These are phyloP conservation scores for Platycercus adscitus DNA, from an alignment of 2,113 vertebrate species.

Conservation along the genomic window DNA sequence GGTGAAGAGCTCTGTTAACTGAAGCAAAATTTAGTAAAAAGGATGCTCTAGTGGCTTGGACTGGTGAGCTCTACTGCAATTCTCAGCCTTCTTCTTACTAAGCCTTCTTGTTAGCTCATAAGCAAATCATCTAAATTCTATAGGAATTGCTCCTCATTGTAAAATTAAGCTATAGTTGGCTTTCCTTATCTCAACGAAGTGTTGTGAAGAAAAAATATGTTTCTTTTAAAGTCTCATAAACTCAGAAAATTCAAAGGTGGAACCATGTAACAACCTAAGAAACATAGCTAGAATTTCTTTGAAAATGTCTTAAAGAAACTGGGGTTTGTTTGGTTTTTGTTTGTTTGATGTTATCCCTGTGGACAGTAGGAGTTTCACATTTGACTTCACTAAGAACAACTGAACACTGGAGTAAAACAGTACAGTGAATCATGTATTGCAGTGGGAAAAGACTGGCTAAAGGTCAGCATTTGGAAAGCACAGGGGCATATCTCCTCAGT, in stretches of 20 bases:
- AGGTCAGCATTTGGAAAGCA: background rate
- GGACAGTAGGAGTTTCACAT: background rate
- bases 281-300: background rate
- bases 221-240: background rate
- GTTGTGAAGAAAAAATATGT: background rate
- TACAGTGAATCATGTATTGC: background rate
- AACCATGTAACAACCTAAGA: background rate
- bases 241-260: background rate
- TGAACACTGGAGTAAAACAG: background rate
- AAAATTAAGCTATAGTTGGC: background rate
- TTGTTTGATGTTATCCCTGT: background rate
- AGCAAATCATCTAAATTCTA: background rate
- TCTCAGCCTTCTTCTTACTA: background rate
- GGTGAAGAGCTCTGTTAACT: background rate
- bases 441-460: background rate
- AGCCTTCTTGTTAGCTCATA: background rate
- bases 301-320: background rate
- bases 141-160: background rate
- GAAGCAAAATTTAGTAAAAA: background rate
- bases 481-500: background rate
- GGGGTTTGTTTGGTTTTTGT: fast-evolving
- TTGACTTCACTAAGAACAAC: background rate
- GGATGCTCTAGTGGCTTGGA: background rate
- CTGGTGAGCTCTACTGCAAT: background rate
- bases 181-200: background rate